Conservation (phyloP, 2,113 vertebrate species). For the Passer montanus region DNA sequence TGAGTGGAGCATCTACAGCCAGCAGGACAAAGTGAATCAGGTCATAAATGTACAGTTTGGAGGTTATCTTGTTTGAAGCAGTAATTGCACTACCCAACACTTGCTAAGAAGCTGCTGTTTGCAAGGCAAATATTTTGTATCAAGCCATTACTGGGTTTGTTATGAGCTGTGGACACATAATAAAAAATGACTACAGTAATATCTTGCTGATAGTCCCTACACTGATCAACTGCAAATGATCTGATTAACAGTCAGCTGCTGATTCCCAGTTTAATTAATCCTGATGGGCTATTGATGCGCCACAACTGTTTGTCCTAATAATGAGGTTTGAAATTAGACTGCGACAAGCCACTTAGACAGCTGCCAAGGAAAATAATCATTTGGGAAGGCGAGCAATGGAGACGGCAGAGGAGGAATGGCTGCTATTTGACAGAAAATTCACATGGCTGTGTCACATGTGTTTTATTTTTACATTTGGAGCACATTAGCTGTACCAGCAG, state of each 20-base stretch:
- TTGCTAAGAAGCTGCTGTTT: constrained; percentile 41
- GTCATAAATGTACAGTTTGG: neutral
- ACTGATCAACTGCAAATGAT: constrained; percentile 84
- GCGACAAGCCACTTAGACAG: constrained; percentile 88
- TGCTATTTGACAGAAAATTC: constrained; percentile 73
- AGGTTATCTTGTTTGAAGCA: constrained; percentile 12
- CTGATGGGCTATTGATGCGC: constrained; percentile 96
- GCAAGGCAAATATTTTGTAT: constrained; percentile 44
- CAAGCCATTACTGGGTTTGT: constrained; percentile 7
- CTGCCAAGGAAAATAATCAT: constrained; percentile 83
- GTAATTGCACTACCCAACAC: neutral
- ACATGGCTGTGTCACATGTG: constrained; percentile 74
- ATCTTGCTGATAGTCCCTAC: constrained; percentile 76
- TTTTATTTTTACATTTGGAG: constrained; percentile 75
- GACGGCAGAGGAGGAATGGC: constrained; percentile 71
- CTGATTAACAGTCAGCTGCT: constrained; percentile 91
- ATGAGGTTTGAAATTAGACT: constrained; percentile 94
- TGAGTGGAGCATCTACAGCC: neutral
- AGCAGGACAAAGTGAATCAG: constrained; percentile 21
- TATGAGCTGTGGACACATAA: constrained; percentile 5
- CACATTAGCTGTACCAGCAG: constrained; percentile 71
- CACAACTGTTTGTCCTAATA: constrained; percentile 95
- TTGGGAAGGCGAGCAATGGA: constrained; percentile 70
- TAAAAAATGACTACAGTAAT: constrained; percentile 57
- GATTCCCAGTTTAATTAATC: constrained; percentile 96